Conservation (phyloP, 2,113 vertebrate genomes). For the Brienomyrus brachyistius region DNA sequence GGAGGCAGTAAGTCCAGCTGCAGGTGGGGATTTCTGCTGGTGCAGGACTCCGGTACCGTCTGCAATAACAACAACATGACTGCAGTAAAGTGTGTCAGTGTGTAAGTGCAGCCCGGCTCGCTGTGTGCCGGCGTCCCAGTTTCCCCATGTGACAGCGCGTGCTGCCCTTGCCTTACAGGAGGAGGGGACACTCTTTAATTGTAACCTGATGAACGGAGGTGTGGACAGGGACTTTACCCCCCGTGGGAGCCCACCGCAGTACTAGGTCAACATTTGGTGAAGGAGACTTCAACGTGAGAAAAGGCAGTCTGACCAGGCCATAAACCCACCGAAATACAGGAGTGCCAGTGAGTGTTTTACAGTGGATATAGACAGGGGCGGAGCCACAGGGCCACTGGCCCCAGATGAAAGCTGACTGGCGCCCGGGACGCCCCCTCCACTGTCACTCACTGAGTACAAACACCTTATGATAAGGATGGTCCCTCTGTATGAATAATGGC, state of each 20-base stretch:
- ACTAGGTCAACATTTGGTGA: not conserved
- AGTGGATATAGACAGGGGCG: not conserved
- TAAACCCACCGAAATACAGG: not conserved
- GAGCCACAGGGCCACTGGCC: not conserved
- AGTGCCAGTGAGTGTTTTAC: not conserved
- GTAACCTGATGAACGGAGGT: not conserved
- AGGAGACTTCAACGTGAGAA: not conserved
- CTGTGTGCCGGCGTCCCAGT: not conserved
- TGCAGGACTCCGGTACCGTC: not conserved
- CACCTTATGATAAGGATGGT: not conserved
- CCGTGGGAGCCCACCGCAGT: not conserved
- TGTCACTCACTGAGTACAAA: not conserved
- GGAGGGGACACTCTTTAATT: not conserved
- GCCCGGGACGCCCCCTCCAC: not conserved
- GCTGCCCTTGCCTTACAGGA: not conserved
- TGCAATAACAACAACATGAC: conserved; percentile 17
- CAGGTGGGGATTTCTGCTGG: not conserved
- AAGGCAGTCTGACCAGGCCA: not conserved
- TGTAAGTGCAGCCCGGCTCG: not conserved
- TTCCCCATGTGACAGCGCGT: not conserved
- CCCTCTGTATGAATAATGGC: not conserved
- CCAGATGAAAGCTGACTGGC: not conserved
- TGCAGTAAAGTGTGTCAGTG: not conserved
- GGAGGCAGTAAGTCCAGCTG: not conserved
- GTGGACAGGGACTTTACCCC: not conserved